phyloP scores from a whole-genome alignment of 2,113 vertebrate genomes.

The Ariopsis seemanni region DNA sequence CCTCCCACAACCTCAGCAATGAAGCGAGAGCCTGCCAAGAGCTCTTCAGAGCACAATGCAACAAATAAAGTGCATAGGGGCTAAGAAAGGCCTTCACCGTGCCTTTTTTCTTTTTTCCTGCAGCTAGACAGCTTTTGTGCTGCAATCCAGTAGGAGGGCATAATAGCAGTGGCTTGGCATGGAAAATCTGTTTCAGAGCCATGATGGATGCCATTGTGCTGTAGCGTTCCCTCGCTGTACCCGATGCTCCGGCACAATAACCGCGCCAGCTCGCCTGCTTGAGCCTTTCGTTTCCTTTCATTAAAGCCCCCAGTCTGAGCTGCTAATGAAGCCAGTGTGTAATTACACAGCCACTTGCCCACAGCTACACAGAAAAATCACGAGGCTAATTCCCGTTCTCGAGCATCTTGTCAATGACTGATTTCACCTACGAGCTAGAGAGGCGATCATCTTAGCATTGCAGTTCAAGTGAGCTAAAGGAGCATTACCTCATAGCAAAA shows the following conservation, averaged over 20 bases:
- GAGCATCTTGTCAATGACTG: slow-evolving; percentile 23
- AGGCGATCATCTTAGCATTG: slow-evolving; percentile 20
- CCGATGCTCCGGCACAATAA: slow-evolving; percentile 37
- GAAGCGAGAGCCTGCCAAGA: slow-evolving; percentile 54
- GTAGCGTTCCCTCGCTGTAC: slow-evolving; percentile 29
- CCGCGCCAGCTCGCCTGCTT: slow-evolving; percentile 26
- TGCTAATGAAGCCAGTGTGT: slow-evolving; percentile 48
- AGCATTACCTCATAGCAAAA: slow-evolving; percentile 34
- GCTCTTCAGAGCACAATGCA: slow-evolving; percentile 60
- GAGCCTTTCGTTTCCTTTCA: slow-evolving; percentile 51
- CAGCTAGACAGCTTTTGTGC: slow-evolving; percentile 51
- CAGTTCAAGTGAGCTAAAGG: slow-evolving; percentile 11
- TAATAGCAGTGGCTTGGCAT: slow-evolving; percentile 49
- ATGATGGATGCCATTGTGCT: slow-evolving; percentile 50
- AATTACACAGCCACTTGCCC: slow-evolving; percentile 51
- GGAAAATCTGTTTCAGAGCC: slow-evolving; percentile 50
- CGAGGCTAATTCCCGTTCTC: slow-evolving; percentile 39
- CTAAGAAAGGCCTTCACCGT: slow-evolving; percentile 48
- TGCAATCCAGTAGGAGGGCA: slow-evolving; percentile 38
- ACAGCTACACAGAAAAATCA: slow-evolving; percentile 45
- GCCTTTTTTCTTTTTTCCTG: slow-evolving; percentile 38
- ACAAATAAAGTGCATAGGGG: slow-evolving; percentile 54
- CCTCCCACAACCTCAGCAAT: slow-evolving; percentile 41
- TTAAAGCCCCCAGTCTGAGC: slow-evolving; percentile 42
- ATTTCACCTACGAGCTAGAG: slow-evolving; percentile 30